Conservation (phyloP, 2,797 vertebrate genomes). For the Danio kyathit region DNA sequence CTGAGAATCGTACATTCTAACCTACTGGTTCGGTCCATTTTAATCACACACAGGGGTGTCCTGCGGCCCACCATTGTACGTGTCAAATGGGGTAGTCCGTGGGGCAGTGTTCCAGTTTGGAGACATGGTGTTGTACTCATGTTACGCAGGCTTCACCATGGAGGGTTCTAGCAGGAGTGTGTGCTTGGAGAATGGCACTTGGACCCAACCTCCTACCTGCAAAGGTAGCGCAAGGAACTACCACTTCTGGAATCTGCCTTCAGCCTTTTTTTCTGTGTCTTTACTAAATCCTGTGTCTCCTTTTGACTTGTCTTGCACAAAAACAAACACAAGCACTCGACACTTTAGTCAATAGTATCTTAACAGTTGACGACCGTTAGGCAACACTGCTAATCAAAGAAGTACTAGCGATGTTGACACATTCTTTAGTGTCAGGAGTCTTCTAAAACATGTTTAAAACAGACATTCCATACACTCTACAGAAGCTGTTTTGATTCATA, state of each 20-base stretch:
- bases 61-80: constrained; percentile 88
- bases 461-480: not conserved
- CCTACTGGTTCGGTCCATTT: constrained; percentile 70
- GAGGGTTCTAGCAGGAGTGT: constrained; percentile 89
- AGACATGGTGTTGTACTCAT: constrained; percentile 92
- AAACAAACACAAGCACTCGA: not conserved
- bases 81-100: constrained; percentile 89
- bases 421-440: not conserved
- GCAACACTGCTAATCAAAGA: constrained; percentile 28
- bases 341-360: constrained; percentile 1
- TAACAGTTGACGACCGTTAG: constrained; percentile 12
- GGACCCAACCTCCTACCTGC: constrained; percentile 91
- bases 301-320: constrained; percentile 22
- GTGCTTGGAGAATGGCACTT: constrained; percentile 94
- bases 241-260: constrained; percentile 31
- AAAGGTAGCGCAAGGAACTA: constrained; percentile 84
- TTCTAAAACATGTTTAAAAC: not conserved
- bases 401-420: not conserved
- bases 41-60: constrained; percentile 89
- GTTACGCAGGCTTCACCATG: constrained; percentile 93
- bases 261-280: constrained; percentile 22
- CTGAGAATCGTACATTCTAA: constrained; percentile 67
- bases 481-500: no score
- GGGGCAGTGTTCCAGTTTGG: constrained; percentile 92
- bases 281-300: constrained; percentile 9